phyloP scores from a whole-genome alignment of 2,113 vertebrate genomes.

The Kobus ellipsiprymnus region DNA sequence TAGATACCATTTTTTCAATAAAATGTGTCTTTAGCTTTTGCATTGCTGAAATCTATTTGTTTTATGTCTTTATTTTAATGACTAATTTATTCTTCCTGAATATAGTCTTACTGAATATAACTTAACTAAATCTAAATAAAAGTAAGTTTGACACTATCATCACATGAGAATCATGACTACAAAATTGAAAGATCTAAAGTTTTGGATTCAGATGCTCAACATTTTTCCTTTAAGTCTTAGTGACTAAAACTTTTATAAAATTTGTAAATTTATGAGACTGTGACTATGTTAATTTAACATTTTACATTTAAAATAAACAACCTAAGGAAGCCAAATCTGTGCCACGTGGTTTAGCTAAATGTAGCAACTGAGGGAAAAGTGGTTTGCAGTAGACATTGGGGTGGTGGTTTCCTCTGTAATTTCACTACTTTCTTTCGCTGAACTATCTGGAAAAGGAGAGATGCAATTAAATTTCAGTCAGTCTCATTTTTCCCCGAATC shows the following conservation, averaged over 20 bases:
- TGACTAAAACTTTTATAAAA: neutral
- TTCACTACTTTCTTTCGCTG: neutral
- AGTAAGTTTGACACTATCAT: neutral
- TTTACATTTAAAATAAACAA: neutral
- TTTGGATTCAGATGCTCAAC: neutral
- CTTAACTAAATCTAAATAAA: neutral
- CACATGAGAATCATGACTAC: neutral
- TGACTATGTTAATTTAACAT: neutral
- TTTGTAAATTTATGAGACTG: neutral
- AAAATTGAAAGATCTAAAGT: neutral
- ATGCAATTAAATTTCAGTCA: neutral
- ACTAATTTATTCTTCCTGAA: neutral
- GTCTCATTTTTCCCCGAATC: neutral
- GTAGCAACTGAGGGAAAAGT: neutral
- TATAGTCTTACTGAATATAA: neutral
- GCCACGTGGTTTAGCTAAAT: neutral
- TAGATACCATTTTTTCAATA: conserved; percentile 37
- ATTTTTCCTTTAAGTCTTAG: neutral
- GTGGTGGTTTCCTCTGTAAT: neutral
- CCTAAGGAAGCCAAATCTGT: neutral
- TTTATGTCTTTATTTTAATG: conserved; percentile 21
- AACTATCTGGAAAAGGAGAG: neutral
- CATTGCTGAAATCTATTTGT: conserved; percentile 50
- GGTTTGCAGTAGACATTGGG: neutral
- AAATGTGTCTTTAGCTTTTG: conserved; percentile 20